These are phyloP conservation scores for Bombylius major DNA, from an alignment of 2,888 invertebrate species.

Conservation along the genomic window DNA sequence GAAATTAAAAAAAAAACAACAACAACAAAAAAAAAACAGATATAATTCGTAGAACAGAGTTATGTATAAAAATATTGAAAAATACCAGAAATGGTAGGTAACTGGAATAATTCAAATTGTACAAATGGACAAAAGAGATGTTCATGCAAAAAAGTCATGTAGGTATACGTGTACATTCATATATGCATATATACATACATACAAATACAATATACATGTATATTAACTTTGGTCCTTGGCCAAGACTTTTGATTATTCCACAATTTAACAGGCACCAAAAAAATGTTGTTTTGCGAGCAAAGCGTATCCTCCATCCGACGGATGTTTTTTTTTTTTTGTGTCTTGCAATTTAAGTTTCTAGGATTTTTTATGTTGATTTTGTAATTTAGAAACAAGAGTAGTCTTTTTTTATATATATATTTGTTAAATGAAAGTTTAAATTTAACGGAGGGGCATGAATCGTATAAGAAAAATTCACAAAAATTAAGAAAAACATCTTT, in stretches of 20 bases:
- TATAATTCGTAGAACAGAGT: too few species aligned
- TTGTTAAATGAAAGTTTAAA: too few species aligned
- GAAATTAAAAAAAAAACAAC: too few species aligned
- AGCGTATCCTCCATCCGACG: neutral
- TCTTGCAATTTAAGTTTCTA: too few species aligned
- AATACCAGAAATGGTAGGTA: neutral
- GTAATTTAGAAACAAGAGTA: too few species aligned
- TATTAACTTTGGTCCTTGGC: conserved; percentile 4
- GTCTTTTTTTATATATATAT: too few species aligned
- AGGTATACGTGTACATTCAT: too few species aligned
- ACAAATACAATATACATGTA: neutral
- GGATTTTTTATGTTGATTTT: too few species aligned
- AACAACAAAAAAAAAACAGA: too few species aligned
- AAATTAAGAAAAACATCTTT: conserved; percentile 3
- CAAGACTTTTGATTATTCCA: conserved; percentile 3
- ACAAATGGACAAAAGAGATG: conserved; percentile 3
- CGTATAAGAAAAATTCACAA: conserved; percentile 2
- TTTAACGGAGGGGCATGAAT: too few species aligned
- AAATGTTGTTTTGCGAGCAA: neutral
- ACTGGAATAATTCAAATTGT: conserved; percentile 3
- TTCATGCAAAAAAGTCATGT: neutral
- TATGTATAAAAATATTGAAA: too few species aligned
- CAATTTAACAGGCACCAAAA: conserved; percentile 1
- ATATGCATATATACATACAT: too few species aligned
- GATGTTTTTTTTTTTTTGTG: neutral